These are phyloP conservation scores for Thamnophis elegans DNA, from an alignment of 2,797 vertebrate species.

Conservation along the genomic window DNA sequence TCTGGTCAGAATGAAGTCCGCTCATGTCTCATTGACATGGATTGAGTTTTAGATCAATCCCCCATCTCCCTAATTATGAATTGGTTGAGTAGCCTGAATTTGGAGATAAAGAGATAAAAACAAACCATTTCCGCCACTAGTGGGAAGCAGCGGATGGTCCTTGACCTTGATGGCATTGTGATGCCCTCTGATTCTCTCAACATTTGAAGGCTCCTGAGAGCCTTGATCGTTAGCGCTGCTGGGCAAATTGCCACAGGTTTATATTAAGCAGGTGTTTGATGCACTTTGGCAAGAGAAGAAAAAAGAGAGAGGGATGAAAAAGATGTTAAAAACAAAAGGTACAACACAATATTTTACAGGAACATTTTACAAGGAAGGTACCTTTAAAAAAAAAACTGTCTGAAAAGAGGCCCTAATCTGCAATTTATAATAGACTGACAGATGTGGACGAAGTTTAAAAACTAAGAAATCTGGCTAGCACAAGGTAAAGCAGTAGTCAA, in stretches of 20 bases:
- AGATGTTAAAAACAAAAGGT: background rate
- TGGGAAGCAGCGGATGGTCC: background rate
- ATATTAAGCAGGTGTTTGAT: background rate
- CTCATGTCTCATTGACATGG: background rate
- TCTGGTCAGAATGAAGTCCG: background rate
- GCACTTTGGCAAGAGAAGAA: background rate
- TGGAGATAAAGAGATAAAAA: background rate
- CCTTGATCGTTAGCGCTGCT: background rate
- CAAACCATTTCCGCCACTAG: background rate
- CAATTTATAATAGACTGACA: background rate
- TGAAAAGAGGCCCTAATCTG: background rate
- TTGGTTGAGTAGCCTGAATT: background rate
- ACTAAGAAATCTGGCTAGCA: background rate
- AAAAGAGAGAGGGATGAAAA: background rate
- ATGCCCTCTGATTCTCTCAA: background rate
- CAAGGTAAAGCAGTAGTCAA: background rate
- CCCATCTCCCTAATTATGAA: background rate
- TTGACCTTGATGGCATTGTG: background rate
- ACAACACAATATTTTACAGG: background rate
- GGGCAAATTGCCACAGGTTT: too few species aligned
- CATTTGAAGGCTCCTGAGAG: background rate
- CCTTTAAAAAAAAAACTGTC: background rate
- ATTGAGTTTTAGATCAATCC: background rate
- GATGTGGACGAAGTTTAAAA: background rate
- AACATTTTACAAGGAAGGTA: background rate